phyloP scores from a whole-genome alignment of 2,888 invertebrate species.

The Calephelis perditalis region DNA sequence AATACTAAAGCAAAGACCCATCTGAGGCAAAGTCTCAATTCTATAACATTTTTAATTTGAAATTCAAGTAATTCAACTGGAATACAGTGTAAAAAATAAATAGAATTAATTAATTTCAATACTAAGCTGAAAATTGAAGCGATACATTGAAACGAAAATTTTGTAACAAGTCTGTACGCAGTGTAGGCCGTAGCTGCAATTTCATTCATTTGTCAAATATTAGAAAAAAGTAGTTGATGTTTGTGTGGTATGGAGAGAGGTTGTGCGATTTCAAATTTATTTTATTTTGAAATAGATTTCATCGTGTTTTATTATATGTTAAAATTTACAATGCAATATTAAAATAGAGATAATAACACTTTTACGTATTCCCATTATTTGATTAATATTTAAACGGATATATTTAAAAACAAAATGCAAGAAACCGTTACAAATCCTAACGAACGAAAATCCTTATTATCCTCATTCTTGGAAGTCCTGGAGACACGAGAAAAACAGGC shows the following conservation, averaged over 20 bases:
- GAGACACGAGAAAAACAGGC: constrained; percentile 60
- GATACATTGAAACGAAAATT: too few relatives aligned
- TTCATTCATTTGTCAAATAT: constrained; percentile 6
- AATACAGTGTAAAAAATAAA: too few relatives aligned
- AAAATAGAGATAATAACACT: constrained; percentile 4
- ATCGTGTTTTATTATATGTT: constrained; percentile 37
- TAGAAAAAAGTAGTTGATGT: constrained; percentile 43
- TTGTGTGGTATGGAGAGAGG: constrained; percentile 40
- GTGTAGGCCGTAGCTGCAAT: background rate
- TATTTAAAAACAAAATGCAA: constrained; percentile 49
- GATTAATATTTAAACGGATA: constrained; percentile 6
- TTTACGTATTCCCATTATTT: background rate
- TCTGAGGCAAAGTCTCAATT: too few relatives aligned
- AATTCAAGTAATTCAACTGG: too few relatives aligned
- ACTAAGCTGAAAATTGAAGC: too few relatives aligned
- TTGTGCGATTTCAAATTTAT: constrained; percentile 52
- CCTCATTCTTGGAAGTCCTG: constrained; percentile 61
- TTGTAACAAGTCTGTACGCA: background rate
- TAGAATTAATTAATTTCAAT: too few relatives aligned
- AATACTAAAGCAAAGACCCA: too few relatives aligned
- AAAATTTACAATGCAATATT: constrained; percentile 16
- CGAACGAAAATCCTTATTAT: constrained; percentile 66
- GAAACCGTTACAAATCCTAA: constrained; percentile 70
- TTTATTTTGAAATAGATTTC: constrained; percentile 38
- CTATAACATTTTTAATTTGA: too few relatives aligned